Percentiles rank a stretch among this genome's conserved stretches.
Conservation (phyloP, 2,113 vertebrate species). For the Apodemus sylvaticus region DNA sequence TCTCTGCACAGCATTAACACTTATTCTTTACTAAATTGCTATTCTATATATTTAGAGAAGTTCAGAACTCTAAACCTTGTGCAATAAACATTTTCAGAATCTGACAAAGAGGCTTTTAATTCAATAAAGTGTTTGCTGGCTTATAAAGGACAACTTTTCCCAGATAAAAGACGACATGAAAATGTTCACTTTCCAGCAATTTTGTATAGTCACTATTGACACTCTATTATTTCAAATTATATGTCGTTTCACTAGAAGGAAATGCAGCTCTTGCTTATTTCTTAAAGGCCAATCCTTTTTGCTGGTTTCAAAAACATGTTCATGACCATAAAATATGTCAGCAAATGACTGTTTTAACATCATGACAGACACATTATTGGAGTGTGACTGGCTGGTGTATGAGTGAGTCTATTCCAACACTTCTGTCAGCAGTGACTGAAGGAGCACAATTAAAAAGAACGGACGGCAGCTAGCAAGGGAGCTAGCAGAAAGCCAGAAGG, state of each 20-base stretch:
- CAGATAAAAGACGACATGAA: slow-evolving; percentile 87
- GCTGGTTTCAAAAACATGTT: slow-evolving; percentile 88
- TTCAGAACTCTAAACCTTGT: slow-evolving; percentile 47
- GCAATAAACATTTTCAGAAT: slow-evolving; percentile 48
- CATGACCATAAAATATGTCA: slow-evolving; percentile 91
- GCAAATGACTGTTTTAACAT: slow-evolving; percentile 85
- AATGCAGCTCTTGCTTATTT: slow-evolving; percentile 88
- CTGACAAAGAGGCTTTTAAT: slow-evolving; percentile 61
- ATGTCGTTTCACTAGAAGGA: slow-evolving; percentile 88
- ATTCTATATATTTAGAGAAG: slow-evolving; percentile 57
- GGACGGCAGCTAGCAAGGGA: slow-evolving; percentile 75
- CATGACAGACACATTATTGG: slow-evolving; percentile 88
- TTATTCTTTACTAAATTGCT: slow-evolving; percentile 62
- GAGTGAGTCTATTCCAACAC: slow-evolving; percentile 84
- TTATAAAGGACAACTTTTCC: slow-evolving; percentile 87
- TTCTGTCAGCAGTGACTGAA: slow-evolving; percentile 85
- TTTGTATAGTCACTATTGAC: slow-evolving; percentile 90
- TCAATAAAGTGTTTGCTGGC: slow-evolving; percentile 66
- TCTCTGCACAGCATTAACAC: slow-evolving; percentile 7
- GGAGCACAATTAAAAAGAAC: slow-evolving; percentile 80
- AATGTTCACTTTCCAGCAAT: slow-evolving; percentile 88
- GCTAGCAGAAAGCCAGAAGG: slow-evolving; percentile 68
- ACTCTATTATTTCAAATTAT: slow-evolving; percentile 95
- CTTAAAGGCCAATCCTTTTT: slow-evolving; percentile 89
- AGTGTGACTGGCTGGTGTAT: slow-evolving; percentile 81